These are phyloP conservation scores for Meleagris gallopavo DNA, from an alignment of 2,113 vertebrate genomes.

Conservation along the genomic window DNA sequence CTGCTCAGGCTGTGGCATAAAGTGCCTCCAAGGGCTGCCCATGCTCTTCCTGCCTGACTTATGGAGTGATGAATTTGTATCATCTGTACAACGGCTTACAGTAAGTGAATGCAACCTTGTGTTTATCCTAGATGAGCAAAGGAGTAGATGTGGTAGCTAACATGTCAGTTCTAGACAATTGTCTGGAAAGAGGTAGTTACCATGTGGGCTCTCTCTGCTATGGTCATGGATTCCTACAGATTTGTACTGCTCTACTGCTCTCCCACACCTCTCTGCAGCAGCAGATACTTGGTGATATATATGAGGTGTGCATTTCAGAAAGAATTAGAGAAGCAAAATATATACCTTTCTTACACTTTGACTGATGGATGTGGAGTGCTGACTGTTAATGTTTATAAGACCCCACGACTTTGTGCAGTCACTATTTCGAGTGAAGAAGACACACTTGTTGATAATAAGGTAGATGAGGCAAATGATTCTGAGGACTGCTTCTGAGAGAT, in stretches of 20 bases:
- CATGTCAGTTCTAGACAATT: neutral
- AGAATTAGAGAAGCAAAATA: neutral
- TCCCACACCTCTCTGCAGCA: neutral
- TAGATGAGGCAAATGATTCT: constrained; percentile 19
- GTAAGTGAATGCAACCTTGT: neutral
- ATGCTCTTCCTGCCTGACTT: fast-evolving
- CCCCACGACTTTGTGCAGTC: neutral
- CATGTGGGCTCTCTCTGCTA: fast-evolving
- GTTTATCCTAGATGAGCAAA: neutral
- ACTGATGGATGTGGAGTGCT: neutral
- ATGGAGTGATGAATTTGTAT: neutral
- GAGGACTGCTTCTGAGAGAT: neutral
- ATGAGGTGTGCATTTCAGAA: neutral
- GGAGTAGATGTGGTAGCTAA: neutral
- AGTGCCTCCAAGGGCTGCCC: neutral
- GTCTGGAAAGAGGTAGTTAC: neutral
- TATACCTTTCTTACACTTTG: neutral
- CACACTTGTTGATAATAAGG: neutral
- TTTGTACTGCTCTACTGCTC: neutral
- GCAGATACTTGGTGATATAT: neutral
- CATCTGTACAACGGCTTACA: neutral
- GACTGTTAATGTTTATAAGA: neutral
- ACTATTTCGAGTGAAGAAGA: neutral
- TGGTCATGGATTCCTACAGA: fast-evolving
- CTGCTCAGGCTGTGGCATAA: neutral